Percentiles rank a stretch among this genome's conserved stretches.
Conservation (phyloP, 2,797 vertebrate species). For the Miichthys miiuy region DNA sequence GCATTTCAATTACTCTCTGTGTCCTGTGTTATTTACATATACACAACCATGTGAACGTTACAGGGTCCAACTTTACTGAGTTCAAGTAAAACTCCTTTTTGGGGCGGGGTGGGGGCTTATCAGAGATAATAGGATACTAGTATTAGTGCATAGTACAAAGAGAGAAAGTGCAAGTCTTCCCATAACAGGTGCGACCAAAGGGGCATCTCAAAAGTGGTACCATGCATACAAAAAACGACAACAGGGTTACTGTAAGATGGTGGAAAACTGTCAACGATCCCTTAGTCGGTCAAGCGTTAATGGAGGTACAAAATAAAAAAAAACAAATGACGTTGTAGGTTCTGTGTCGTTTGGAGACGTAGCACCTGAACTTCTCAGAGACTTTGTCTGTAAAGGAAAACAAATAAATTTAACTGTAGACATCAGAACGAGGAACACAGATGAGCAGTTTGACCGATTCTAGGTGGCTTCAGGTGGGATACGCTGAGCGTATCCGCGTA, state of each 20-base stretch:
- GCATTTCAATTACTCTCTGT: constrained; percentile 83
- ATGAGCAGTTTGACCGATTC: constrained; percentile 23
- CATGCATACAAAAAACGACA: constrained; percentile 87
- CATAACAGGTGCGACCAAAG: constrained; percentile 85
- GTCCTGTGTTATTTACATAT: constrained; percentile 94
- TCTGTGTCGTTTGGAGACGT: constrained; percentile 85
- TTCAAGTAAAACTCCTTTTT: constrained; percentile 94
- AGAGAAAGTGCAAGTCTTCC: constrained; percentile 98
- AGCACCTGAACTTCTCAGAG: constrained; percentile 86
- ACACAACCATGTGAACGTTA: constrained; percentile 88
- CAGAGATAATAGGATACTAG: constrained; percentile 73
- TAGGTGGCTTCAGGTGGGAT: constrained; percentile 37
- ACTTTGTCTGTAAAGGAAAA: constrained; percentile 55
- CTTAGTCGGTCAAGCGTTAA: constrained; percentile 61
- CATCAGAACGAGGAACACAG: constrained; percentile 33
- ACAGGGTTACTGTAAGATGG: constrained; percentile 67
- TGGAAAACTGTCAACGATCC: constrained; percentile 74
- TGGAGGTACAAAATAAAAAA: constrained; percentile 75
- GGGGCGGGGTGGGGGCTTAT: constrained; percentile 77
- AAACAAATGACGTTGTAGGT: constrained; percentile 77
- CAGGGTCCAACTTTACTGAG: constrained; percentile 89
- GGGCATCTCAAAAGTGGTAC: constrained; percentile 88
- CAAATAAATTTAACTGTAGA: constrained; percentile 16
- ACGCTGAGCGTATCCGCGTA: not conserved
- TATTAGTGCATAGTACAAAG: constrained; percentile 99